Conservation (phyloP, 2,113 vertebrate genomes). For the Podilymbus podiceps region DNA sequence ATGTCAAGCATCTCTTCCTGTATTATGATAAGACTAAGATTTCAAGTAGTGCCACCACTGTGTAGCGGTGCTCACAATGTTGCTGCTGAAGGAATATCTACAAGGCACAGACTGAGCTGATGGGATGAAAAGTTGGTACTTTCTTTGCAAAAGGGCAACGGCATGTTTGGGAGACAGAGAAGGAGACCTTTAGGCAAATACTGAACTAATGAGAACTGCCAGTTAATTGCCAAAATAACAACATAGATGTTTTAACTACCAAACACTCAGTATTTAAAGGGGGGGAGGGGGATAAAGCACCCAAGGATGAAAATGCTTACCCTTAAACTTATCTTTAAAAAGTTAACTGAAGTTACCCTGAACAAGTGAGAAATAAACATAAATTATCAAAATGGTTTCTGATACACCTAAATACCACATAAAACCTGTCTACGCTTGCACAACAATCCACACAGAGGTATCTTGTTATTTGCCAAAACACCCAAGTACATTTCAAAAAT, state of each 20-base stretch:
- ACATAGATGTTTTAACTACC: not conserved
- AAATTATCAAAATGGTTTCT: slow-evolving; percentile 26
- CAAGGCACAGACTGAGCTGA: not conserved
- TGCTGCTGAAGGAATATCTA: too few species aligned
- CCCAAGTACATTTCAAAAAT: not conserved
- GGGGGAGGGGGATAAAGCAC: not conserved
- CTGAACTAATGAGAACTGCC: not conserved
- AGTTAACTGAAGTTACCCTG: not conserved
- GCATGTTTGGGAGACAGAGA: not conserved
- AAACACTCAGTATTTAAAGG: not conserved
- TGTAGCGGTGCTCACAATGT: not conserved
- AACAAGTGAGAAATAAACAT: not conserved
- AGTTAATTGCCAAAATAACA: not conserved
- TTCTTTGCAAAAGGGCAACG: not conserved
- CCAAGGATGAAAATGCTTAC: not conserved
- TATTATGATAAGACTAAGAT: not conserved
- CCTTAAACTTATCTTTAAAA: not conserved
- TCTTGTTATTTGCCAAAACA: slow-evolving; percentile 10
- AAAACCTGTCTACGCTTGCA: slow-evolving; percentile 43
- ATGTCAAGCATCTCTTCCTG: not conserved
- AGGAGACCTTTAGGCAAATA: not conserved
- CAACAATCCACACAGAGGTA: not conserved
- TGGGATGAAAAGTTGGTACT: not conserved
- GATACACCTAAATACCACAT: slow-evolving; percentile 15
- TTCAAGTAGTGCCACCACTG: not conserved